phyloP scores from a whole-genome alignment of 2,113 vertebrate genomes.

The Macquaria australasica region DNA sequence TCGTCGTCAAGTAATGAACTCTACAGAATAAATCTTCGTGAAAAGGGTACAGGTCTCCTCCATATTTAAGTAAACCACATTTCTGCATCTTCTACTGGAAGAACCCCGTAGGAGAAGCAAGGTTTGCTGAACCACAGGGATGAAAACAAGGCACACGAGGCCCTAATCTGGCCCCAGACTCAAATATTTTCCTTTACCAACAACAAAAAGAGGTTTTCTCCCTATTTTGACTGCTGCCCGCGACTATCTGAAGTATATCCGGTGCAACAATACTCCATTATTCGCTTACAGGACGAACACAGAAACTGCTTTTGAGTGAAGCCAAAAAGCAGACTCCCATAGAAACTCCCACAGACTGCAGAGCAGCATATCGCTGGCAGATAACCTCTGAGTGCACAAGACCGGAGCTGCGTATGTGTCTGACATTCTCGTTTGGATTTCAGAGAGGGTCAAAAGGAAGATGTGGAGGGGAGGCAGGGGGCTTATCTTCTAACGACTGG shows the following conservation, averaged over 20 bases:
- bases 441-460: not conserved
- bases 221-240: conserved; percentile 44
- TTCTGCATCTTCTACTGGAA: not conserved
- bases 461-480: not conserved
- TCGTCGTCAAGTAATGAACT: not conserved
- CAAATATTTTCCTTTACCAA: conserved; percentile 36
- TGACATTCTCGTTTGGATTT: conserved; percentile 1
- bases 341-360: conserved; percentile 30
- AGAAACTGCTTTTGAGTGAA: conserved; percentile 60
- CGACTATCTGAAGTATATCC: conserved; percentile 65
- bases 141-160: conserved; percentile 23
- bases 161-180: conserved; percentile 49
- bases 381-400: conserved; percentile 43
- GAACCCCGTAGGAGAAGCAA: not conserved
- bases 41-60: not conserved
- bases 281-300: conserved; percentile 59
- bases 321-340: conserved; percentile 41
- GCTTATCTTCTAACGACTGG: not conserved
- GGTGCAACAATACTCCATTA: conserved; percentile 71
- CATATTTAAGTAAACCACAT: conserved; percentile 14
- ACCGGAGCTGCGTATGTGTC: conserved; percentile 14
- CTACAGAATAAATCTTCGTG: not conserved
- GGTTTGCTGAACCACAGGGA: conserved; percentile 5
- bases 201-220: conserved; percentile 40
- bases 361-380: not conserved